Evolutionary conservation across 2,888 invertebrate genomes (phyloP), one percentile per base, ranked within the genome.

Genomic region (Sarcophaga carnaria): DNA sequence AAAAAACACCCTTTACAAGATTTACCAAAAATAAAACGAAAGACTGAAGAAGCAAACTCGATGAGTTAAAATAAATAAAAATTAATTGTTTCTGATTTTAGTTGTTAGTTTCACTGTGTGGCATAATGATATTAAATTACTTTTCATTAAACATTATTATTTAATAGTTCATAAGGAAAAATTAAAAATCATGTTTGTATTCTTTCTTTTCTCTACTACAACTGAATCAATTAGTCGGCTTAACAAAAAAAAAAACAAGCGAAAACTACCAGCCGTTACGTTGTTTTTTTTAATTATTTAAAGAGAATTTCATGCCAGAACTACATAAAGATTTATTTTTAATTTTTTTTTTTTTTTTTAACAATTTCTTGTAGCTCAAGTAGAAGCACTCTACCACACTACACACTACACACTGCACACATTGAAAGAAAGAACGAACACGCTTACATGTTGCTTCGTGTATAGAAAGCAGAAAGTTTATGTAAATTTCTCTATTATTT

Each of bases 11-110:
- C n/a, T n/a, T n/a, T 27, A 27, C 27, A 4, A 27, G 5, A 27
- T 27, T 12, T 49, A 49, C 4, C 14, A 49, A 2, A 14, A 89
- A 77, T 4, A 72, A 80, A 80, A 67, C 66, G 17, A 90, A 91
- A 90, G 91, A 91, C 89, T 90, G 64, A 87, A 88, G 86, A 85
- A 74, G 87, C 88, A 79, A 90, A 90, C 90, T 88, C 90, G 79
- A 22, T 22, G 47, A 11, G 49, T n/a, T 22, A 17, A 22, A 63
- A 8, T 67, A 37, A 12, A 59, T n/a, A 25, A 10, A 47, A 2
- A 17, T 14, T 54, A 54, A 54, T 14, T 37, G 37, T 10, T 37
- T 37, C 37, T 37, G 0, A 54, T 54, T 17, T 54, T 54, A 4
- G 54, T 54, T 12, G 14, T 4, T 54, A 54, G 14, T 54, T 54